Evolutionary conservation across 2,888 invertebrate species (phyloP), one percentile per base, ranked within the genome.

Genomic region (Thymelicus acteon): DNA sequence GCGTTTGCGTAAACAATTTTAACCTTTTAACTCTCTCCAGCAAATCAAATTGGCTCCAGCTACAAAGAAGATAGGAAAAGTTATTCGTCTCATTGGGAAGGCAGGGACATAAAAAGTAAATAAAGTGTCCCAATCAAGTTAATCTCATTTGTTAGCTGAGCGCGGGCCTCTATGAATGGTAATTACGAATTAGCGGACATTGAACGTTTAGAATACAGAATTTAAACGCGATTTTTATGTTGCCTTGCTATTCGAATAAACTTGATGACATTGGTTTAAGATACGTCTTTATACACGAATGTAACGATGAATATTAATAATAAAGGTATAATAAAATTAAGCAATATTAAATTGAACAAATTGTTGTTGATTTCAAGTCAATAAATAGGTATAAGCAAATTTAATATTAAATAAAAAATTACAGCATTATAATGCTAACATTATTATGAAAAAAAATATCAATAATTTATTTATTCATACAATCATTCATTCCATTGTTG

Each of bases 91-190:
- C 68, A 69, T 57, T 48, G 62, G 68, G 47, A 48, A 69, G 63
- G 61, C 62, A 68, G 57, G 48, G 67, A 74, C 80, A 82, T 86
- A 85, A 86, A 87, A 83, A 79, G 79, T 78, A 81, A 85, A 87
- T 82, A 80, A 84, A 85, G 83, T 82, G 80, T 79, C 77, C 79
- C 83, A 86, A 88, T 87, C 87, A 85, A 80, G 79, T 85, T 86
- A 87, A 87, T 87, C 84, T 83, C 78, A 79, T 85, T 85, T 80
- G 68, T 61, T 67, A 61, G 67, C 67, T 61, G 60, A 60, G 61
- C 67, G 60, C 10, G 39, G n/a, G 19, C 57, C 54, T 68, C 84
- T 83, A 86, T 86, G 86, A 87, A 87, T 87, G 79, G 83, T 85
- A 86, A 86, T 86, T 83, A 82, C 72, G 79, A 78, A 85, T 86